Percentiles rank a stretch among this genome's conserved stretches.
These are phyloP conservation scores for Muscicapa comitata DNA, from an alignment of 2,797 vertebrate genomes.

Conservation along the genomic window DNA sequence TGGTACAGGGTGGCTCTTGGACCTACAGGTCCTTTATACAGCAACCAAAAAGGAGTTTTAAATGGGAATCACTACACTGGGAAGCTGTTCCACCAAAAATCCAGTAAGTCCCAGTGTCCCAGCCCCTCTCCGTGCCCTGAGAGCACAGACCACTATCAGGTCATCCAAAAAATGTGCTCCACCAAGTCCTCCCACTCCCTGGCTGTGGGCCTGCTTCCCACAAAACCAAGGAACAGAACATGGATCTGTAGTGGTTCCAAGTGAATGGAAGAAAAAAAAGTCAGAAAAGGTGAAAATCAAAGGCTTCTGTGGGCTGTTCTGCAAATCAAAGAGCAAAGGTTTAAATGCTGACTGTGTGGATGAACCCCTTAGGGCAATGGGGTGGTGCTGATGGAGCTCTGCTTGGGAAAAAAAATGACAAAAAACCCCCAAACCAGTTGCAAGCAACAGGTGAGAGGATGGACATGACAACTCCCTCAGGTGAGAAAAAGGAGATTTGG, in stretches of 20 bases:
- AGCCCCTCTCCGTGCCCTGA: not conserved
- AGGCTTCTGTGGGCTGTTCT: not conserved
- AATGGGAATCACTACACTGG: not conserved
- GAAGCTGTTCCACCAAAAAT: not conserved
- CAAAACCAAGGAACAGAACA: not conserved
- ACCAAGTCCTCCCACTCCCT: not conserved
- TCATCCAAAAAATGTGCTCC: not conserved
- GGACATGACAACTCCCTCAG: not conserved
- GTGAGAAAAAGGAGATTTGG: not conserved
- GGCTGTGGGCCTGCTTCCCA: not conserved
- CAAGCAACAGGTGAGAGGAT: not conserved
- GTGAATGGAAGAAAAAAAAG: not conserved
- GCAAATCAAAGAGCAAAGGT: not conserved
- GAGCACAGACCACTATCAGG: not conserved
- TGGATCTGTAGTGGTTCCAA: fast-evolving
- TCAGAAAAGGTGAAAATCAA: not conserved
- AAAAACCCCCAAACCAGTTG: fast-evolving
- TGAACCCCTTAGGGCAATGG: not conserved
- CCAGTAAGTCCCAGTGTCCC: not conserved
- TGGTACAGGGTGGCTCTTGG: not conserved
- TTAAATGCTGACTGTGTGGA: not conserved
- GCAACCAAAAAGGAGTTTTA: not conserved
- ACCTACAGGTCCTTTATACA: not conserved
- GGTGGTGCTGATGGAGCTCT: not conserved
- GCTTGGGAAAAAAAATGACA: not conserved